Evolutionary conservation across 2,113 vertebrate species (phyloP).

Genomic region (Apaloderma vittatum): DNA sequence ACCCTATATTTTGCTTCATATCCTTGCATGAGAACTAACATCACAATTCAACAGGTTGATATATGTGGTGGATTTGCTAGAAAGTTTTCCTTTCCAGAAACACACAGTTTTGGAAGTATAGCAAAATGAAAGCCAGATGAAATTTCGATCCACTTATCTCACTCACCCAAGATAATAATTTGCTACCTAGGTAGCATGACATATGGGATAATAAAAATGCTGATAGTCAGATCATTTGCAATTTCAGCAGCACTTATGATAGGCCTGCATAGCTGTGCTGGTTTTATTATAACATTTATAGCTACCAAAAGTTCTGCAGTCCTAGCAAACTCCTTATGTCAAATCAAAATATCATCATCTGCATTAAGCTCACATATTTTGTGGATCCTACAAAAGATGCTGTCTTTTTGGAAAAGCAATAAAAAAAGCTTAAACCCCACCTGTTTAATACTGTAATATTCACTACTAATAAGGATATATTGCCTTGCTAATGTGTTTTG

Average conservation of each 20-base stretch:
- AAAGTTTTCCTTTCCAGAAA: background rate
- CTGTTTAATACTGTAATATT: background rate
- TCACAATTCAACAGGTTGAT: background rate
- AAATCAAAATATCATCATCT: background rate
- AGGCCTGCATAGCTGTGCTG: background rate
- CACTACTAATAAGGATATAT: background rate
- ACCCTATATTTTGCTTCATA: background rate
- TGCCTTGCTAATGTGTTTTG: background rate
- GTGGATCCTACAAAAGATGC: background rate
- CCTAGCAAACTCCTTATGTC: background rate
- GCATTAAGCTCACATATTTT: background rate
- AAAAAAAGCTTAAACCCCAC: background rate
- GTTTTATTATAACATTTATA: background rate
- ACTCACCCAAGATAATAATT: rapidly evolving
- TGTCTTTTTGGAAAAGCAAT: background rate
- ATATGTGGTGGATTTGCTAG: background rate
- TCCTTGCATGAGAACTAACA: background rate
- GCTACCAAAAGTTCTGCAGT: background rate
- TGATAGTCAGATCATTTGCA: background rate
- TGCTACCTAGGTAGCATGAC: background rate
- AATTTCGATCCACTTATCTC: background rate
- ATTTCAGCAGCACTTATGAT: background rate
- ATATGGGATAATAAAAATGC: background rate
- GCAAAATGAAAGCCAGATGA: background rate
- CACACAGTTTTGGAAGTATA: background rate